Evolutionary conservation across 2,888 invertebrate species (phyloP), one percentile per base, ranked within the genome.

Genomic region (Ichneumon xanthorius): DNA sequence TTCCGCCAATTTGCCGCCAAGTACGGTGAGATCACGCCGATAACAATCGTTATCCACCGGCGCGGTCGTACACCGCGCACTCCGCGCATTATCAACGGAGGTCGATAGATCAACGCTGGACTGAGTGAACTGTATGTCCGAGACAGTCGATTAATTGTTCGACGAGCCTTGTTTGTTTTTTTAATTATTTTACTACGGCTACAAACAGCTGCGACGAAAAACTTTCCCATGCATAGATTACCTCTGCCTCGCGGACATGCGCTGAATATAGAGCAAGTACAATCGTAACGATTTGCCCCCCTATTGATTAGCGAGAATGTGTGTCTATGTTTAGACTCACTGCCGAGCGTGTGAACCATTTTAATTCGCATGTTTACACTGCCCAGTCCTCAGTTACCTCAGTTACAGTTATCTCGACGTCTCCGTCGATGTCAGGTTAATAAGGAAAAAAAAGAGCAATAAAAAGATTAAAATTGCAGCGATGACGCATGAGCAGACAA

Each of bases 1-100:
- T 89, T 88, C 88, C 84, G 86, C 87, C 89, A 89, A 89, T 88
- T 89, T 89, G 89, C 88, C 88, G 88, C 87, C 87, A 86, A 89
- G 85, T 88, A 87, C 80, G 77, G 77, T 80, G 81, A 88, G 89
- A 89, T 88, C 86, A 75, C 73, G 85, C 16, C 88, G 89, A 89
- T 89, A 89, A 88, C 84, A 80, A 83, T 82, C 70, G 80, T 76
- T 83, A 73, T 75, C 75, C 80, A 80, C 80, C 82, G 67, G 78
- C 78, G 14, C 6, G 9, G 14, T 26, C 22, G 72, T 72, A 77
- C 80, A 83, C 73, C 71, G 68, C 19, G 63, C 58, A 61, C 48
- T 75, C 19, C n/a, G 50, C 63, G 65, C 50, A 77, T 77, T 77
- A 77, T 67, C 53, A 40, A 37, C 45, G 40, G 55, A 77, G 77